Evolutionary conservation across 2,113 vertebrate genomes (phyloP), one percentile per base, ranked within the genome.

Genomic region (Periophthalmodon schlosseri): DNA sequence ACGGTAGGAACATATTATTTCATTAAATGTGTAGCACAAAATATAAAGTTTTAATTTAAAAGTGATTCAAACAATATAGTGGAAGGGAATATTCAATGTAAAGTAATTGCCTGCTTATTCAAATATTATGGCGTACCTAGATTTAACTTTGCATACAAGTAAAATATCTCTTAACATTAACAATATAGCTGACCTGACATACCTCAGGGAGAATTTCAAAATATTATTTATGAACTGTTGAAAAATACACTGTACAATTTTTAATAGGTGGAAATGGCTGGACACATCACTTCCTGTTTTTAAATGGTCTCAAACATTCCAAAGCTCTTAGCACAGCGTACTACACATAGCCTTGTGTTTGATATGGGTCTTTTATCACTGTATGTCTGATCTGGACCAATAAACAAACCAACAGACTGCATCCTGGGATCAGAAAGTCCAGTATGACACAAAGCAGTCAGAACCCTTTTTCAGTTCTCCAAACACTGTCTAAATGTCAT

Each of bases 201-300:
- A 60, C n/a, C 7, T 56, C 52, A 56, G 10, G 10, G 52, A 23
- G 14, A 60, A 56, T n/a, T 18, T 56, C 16, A 21, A 21, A 8
- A 16, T 56, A 23, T 23, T 57, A n/a, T 52, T 56, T 56, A 56
- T 28, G 13, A 60, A 24, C 24, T 2, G 56, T 23, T 28, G 24
- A 60, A 60, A 60, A 28, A 56, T 49, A 14, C 14, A 56, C 54
- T 20, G 21, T 5, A 23, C 21, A 60, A 7, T 14, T 24, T 63
- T 63, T 63, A 63, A 63, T 63, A 28, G 60, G 60, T 34, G 60
- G 60, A 63, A 63, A 33, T 34, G 28, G 60, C 60, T 34, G 60
- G 1, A 63, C 24, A 63, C 60, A 63, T 63, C 60, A 63, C 28
- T 34, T 63, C 60, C 60, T 63, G 60, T 63, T 63, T 63, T 63